Base-by-base conservation (phyloP, 2,113 vertebrate species). In the Neolamprologus ventralis region DNA sequence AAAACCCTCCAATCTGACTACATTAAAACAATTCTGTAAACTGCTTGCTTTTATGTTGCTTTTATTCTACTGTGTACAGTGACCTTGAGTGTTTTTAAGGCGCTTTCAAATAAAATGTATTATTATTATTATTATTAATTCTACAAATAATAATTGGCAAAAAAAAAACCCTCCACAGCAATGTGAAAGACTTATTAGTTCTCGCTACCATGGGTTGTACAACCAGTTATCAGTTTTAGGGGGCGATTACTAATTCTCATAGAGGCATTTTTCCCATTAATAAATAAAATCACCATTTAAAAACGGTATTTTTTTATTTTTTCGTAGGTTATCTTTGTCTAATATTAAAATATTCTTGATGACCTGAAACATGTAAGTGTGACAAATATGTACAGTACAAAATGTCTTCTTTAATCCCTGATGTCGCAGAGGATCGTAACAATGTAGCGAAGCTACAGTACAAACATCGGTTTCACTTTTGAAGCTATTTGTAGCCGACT, bases 221-320 rank as follows among this genome's bases (percentile, higher is more conserved):
- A 35, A n/a, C 4, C 60, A 35, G 31, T 65, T 65, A n/a, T 65
- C 1, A 37, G 60, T 0, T 12, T 65, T 37, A n/a, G 6, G 4
- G 31, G 60, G 31, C 60, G 16, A 65, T 37, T 65, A 65, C 1
- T 65, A 12, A 37, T 65, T 37, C 4, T 35, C 31, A 65, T n/a
- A 65, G 17, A 2, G 60, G 10, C 17, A 65, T 65, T 65, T 65
- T 65, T 2, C 3, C 17, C 10, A 63, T 65, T n/a, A 37, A 37
- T 37, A 68, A 21, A 37, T 65, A 37, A 65, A 65, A 21, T 37
- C 19, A 1, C 11, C 2, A 65, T 0, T 65, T 65, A 65, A 65
- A 37, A 65, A 8, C 11, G 0, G 33, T 0, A 40, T 68, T 37
- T 37, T 37, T 65, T 37, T 65, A 13, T 40, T 37, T 40, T 37